A percentile compares a stretch with the other conserved stretches of the same genome.
These are phyloP conservation scores for Drosophila kanekoi DNA, from an alignment of 2,888 invertebrate genomes.

Conservation along the genomic window DNA sequence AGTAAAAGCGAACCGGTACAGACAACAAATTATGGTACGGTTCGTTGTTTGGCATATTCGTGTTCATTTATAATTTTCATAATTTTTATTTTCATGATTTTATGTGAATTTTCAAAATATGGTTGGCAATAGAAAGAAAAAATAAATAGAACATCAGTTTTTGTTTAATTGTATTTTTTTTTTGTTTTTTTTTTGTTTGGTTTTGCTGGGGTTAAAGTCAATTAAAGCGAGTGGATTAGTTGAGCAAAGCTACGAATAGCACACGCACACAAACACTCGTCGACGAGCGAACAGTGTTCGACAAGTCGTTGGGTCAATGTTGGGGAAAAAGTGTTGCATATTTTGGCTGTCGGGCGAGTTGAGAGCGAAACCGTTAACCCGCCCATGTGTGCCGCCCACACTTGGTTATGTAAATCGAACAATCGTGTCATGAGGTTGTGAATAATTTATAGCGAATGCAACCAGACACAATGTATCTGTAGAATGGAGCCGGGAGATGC, in stretches of 20 bases:
- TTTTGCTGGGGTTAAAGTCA: slow-evolving; percentile 27
- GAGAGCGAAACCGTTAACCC: slow-evolving; percentile 21
- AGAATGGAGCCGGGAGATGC: slow-evolving; percentile 30
- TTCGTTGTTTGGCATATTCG: slow-evolving; percentile 51
- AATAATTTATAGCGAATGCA: slow-evolving; percentile 56
- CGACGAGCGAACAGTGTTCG: slow-evolving; percentile 14
- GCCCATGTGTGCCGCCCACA: slow-evolving; percentile 18
- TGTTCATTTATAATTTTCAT: slow-evolving; percentile 28
- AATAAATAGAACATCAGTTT: slow-evolving; percentile 74
- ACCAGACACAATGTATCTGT: slow-evolving; percentile 26
- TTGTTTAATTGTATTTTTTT: slow-evolving; percentile 38
- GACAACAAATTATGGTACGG: slow-evolving; percentile 59
- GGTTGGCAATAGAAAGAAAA: slow-evolving; percentile 77
- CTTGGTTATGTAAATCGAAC: slow-evolving; percentile 67
- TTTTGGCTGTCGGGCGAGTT: slow-evolving; percentile 14
- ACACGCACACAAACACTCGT: not conserved
- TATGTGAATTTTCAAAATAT: slow-evolving; percentile 51
- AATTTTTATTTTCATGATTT: slow-evolving; percentile 39
- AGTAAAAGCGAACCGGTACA: slow-evolving; percentile 82
- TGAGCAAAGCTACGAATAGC: slow-evolving; percentile 20
- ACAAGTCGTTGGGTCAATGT: slow-evolving; percentile 3
- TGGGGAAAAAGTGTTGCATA: slow-evolving; percentile 41
- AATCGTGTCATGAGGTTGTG: slow-evolving; percentile 58
- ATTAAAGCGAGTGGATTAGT: slow-evolving; percentile 45
- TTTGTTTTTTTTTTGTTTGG: not conserved